Conservation (phyloP, 2,113 vertebrate genomes). For the Macaca fascicularis region T2T-MFA8v1.1 NC_088388.1:29582501-29583000, state of each 20-base stretch:
- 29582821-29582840: not conserved
- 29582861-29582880: fast-evolving
- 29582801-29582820: not conserved
- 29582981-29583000: not conserved
- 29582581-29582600: not conserved
- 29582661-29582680: not conserved
- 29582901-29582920: not conserved
- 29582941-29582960: not conserved
- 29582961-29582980: not conserved
- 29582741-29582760: fast-evolving
- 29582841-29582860: not conserved
- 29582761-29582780: not conserved
- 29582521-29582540: not conserved
- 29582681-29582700: not conserved
- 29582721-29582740: not conserved
- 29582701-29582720: not conserved
- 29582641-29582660: not conserved
- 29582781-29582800: not conserved
- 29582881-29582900: not conserved
- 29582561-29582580: not conserved
- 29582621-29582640: not conserved
- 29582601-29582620: not conserved
- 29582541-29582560: not conserved
- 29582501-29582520: not conserved
- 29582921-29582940: fast-evolving